Evolutionary conservation across 2,797 vertebrate species (phyloP).

Genomic region (Jordanella pulchra): DNA sequence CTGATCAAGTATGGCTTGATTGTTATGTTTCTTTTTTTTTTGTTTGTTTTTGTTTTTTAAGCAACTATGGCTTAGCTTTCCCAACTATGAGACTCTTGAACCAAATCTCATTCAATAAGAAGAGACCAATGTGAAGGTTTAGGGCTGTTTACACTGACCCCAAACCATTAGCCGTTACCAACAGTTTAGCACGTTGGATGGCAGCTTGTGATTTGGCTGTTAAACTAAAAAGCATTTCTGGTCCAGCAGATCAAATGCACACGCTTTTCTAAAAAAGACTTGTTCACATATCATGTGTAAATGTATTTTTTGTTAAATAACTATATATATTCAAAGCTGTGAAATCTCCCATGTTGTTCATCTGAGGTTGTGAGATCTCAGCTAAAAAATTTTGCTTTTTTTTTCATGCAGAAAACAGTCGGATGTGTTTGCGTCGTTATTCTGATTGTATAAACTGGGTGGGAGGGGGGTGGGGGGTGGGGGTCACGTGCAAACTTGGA

Average conservation of each 20-base stretch:
- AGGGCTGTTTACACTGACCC: neutral
- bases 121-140: neutral
- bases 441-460: neutral
- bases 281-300: neutral
- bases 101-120: neutral
- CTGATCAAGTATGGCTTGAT: neutral
- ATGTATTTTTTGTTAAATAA: neutral
- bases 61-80: neutral
- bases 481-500: constrained; percentile 25
- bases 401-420: neutral
- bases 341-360: neutral
- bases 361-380: neutral
- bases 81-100: neutral
- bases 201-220: neutral
- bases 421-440: neutral
- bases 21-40: no score
- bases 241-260: neutral
- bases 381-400: neutral
- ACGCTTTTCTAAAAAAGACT: neutral
- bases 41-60: no score
- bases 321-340: neutral
- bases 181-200: neutral
- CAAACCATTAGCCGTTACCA: neutral
- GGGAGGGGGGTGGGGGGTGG: neutral
- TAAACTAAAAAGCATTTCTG: neutral